Conservation (phyloP, 2,113 vertebrate species). For the Osmerus eperlanus region DNA sequence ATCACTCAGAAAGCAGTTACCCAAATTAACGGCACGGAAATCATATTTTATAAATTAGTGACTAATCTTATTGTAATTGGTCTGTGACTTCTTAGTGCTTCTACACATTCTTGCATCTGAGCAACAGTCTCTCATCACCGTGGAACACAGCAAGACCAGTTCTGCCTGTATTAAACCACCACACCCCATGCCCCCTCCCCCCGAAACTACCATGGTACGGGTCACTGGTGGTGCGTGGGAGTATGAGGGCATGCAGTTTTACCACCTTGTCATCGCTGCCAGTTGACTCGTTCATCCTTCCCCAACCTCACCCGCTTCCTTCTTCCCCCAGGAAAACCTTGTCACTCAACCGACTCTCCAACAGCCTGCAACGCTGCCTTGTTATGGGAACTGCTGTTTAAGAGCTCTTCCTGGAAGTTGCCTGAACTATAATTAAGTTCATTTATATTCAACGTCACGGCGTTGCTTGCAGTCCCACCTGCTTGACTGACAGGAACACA, state of each 20-base stretch:
- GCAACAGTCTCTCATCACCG: constrained; percentile 12
- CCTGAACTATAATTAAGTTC: neutral
- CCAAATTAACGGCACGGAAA: too few species aligned
- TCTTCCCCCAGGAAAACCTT: neutral
- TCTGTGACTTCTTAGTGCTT: constrained; percentile 45
- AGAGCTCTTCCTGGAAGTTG: neutral
- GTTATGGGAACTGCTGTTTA: too few species aligned
- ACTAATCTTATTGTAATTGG: constrained; percentile 55
- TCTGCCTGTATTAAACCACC: neutral
- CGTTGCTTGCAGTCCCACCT: constrained; percentile 40
- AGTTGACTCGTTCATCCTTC: neutral
- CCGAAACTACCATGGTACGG: neutral
- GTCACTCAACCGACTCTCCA: constrained; percentile 5
- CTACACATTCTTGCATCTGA: constrained; percentile 38
- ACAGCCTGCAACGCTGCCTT: too few species aligned
- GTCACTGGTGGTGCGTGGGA: neutral
- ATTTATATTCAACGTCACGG: neutral
- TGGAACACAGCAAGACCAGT: constrained; percentile 13
- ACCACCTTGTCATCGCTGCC: neutral
- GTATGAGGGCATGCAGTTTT: neutral
- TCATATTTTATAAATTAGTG: constrained; percentile 34
- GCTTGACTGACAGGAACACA: constrained; percentile 39
- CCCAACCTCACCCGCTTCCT: neutral
- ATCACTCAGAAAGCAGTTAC: too few species aligned
- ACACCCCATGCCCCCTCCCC: neutral